A percentile compares a stretch with the other conserved stretches of the same genome.
Conservation (phyloP, 2,888 invertebrate species). For the Caenorhabditis panamensis region DNA sequence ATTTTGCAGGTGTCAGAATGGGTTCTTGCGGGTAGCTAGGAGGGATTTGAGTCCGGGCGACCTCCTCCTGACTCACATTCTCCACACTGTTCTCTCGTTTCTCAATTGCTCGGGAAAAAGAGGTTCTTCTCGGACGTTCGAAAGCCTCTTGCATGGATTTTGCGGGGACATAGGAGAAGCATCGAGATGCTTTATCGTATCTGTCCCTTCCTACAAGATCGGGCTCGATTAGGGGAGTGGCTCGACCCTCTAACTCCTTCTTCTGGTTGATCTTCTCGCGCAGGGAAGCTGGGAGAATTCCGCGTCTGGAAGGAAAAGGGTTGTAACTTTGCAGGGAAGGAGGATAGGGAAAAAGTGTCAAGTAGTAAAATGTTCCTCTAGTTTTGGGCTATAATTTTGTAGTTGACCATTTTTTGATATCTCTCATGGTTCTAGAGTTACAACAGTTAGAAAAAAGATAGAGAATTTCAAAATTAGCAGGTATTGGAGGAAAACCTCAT, state of each 20-base stretch:
- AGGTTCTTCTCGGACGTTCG: conserved; percentile 69
- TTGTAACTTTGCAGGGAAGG: too few relatives aligned
- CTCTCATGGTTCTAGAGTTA: too few relatives aligned
- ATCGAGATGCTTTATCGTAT: conserved; percentile 80
- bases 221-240: conserved; percentile 78
- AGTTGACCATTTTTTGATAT: too few relatives aligned
- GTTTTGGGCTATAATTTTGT: too few relatives aligned
- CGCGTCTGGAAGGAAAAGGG: conserved; percentile 62
- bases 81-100: conserved; percentile 65
- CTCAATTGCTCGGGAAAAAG: conserved; percentile 65
- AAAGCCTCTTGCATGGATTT: conserved; percentile 79
- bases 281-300: conserved; percentile 67
- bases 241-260: conserved; percentile 59
- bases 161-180: conserved; percentile 81
- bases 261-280: conserved; percentile 59
- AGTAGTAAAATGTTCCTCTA: too few relatives aligned
- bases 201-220: conserved; percentile 80
- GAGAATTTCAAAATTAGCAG: too few relatives aligned
- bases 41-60: conserved; percentile 53
- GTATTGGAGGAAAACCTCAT: too few relatives aligned
- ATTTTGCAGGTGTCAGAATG: conserved; percentile 65
- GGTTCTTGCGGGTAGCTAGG: conserved; percentile 30
- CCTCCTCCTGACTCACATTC: conserved; percentile 63
- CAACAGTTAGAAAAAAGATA: too few relatives aligned
- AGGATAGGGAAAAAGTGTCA: too few relatives aligned